Base-by-base conservation (phyloP, 2,888 invertebrate species). In the Sturmia bella region DNA sequence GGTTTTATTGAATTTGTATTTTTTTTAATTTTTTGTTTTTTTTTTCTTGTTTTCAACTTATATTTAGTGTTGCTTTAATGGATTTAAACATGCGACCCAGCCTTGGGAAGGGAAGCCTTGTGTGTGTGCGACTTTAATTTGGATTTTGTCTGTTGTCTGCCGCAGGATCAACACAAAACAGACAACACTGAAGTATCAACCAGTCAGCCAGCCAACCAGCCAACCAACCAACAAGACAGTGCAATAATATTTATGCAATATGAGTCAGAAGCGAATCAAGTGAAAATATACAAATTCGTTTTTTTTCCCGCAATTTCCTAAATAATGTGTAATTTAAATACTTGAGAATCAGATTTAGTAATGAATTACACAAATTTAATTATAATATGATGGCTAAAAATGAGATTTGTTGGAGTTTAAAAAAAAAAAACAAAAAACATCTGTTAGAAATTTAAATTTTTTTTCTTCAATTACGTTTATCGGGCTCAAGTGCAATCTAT, bases 11-110 rank as follows among this genome's bases (percentile, higher is more conserved):
- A 83, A 83, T 83, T 83, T 83, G 72, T 77, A 61, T 69, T 77
- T 63, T 48, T 68, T 50, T 72, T 77, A 50, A 37, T 50, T 43
- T 63, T 54, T 37, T 5, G n/a, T 52, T 45, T 15, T 17, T 37
- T 24, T 37, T 17, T 56, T 17, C 45, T 48, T 80, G 64, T 76
- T 81, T 7, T 32, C 9, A 32, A 32, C 32, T 74, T 61, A 76
- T 83, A 80, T 72, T 84, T 83, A 82, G 77, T 74, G 75, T 82
- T 79, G 73, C 82, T 85, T 85, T 85, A 85, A 85, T 86, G 85
- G 81, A 77, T 85, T 85, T 85, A 72, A 84, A 84, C 84, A 85
- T 85, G 85, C 84, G 83, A 85, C 78, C 82, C 82, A 70, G 69
- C 81, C 69, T 81, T 83, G 84, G 64, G 45, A 83, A 78, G 83